phyloP scores from a whole-genome alignment of 2,113 vertebrate species.

The Anoplopoma fimbria region DNA sequence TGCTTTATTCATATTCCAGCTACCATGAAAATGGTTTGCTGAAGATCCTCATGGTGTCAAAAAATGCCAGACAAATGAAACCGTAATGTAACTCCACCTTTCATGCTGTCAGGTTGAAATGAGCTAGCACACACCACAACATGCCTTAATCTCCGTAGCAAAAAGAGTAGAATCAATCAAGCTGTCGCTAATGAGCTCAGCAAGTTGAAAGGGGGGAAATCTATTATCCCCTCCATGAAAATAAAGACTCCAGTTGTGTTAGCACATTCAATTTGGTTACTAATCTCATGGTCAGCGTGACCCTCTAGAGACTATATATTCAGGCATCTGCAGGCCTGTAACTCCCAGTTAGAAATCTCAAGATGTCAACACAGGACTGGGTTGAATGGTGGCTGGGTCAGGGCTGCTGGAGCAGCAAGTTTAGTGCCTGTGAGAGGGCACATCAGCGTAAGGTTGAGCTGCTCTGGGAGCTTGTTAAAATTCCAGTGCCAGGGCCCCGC shows the following conservation, averaged over 20 bases:
- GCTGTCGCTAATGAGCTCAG: slow-evolving; percentile 60
- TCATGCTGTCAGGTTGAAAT: slow-evolving; percentile 45
- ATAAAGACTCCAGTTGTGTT: slow-evolving; percentile 30
- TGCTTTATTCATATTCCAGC: neutral
- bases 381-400: slow-evolving; percentile 47
- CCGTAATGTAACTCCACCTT: slow-evolving; percentile 22
- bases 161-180: slow-evolving; percentile 51
- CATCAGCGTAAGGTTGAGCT: slow-evolving; percentile 72
- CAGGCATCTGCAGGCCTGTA: slow-evolving; percentile 18
- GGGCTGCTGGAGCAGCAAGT: slow-evolving; percentile 52
- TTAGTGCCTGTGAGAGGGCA: slow-evolving; percentile 56
- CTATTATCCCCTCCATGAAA: slow-evolving; percentile 31
- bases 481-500: slow-evolving; percentile 75
- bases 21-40: slow-evolving; percentile 1
- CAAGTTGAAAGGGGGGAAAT: slow-evolving; percentile 38
- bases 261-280: slow-evolving; percentile 19
- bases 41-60: neutral
- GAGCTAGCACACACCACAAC: slow-evolving; percentile 23
- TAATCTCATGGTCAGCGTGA: slow-evolving; percentile 14
- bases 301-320: slow-evolving; percentile 12
- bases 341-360: slow-evolving; percentile 33
- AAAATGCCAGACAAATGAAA: slow-evolving; percentile 35
- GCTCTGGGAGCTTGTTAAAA: slow-evolving; percentile 79
- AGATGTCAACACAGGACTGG: slow-evolving; percentile 42
- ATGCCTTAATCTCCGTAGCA: slow-evolving; percentile 39